phyloP scores from a whole-genome alignment of 2,113 vertebrate species.

The Onychostruthus taczanowskii region DNA sequence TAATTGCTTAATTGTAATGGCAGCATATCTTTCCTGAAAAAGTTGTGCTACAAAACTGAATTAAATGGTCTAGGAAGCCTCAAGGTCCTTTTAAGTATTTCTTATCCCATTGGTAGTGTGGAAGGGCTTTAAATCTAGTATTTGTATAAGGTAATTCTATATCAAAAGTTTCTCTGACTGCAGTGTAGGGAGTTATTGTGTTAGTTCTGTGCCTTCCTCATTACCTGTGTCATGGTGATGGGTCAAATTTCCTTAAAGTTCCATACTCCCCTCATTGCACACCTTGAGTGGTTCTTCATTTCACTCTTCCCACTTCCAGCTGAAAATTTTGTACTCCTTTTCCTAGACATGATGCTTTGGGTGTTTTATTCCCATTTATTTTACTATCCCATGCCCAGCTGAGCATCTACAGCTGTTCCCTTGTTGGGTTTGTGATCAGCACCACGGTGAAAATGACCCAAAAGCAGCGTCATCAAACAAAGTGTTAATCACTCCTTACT shows the following conservation, averaged over 20 bases:
- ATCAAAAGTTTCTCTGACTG: neutral
- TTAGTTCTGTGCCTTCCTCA: neutral
- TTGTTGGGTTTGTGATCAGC: neutral
- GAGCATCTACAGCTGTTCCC: neutral
- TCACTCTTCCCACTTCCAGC: neutral
- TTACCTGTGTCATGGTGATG: neutral
- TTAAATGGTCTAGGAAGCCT: neutral
- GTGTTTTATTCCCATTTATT: neutral
- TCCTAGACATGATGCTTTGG: neutral
- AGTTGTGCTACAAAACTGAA: neutral
- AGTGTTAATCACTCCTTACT: neutral
- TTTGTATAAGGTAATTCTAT: neutral
- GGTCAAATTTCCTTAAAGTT: neutral
- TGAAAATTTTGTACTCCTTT: neutral
- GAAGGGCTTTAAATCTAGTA: neutral
- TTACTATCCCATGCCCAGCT: neutral
- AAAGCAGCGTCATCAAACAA: neutral
- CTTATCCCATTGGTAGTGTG: neutral
- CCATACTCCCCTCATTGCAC: neutral
- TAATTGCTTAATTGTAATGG: constrained; percentile 28
- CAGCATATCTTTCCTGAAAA: neutral
- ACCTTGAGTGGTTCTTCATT: neutral
- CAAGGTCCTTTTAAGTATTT: neutral
- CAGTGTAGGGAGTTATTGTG: neutral
- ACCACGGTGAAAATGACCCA: neutral